Evolutionary conservation across 2,797 vertebrate species (phyloP).

Genomic region (Megaceryle alcyon): DNA sequence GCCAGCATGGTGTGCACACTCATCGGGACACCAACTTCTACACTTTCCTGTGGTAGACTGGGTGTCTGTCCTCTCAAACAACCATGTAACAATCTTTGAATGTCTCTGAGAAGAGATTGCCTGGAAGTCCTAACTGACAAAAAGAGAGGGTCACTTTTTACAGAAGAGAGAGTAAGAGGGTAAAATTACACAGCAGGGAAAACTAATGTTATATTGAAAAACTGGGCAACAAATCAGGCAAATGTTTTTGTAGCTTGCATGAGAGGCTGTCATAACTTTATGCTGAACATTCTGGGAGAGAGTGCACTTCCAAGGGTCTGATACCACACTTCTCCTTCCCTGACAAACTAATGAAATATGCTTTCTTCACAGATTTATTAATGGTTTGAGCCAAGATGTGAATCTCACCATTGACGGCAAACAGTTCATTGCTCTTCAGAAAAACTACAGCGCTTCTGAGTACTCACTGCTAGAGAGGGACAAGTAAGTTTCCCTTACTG

Average conservation of each 20-base stretch:
- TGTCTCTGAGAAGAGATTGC: not conserved
- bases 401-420: constrained; percentile 77
- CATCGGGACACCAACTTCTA: not conserved
- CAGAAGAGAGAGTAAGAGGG: not conserved
- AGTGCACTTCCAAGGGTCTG: not conserved
- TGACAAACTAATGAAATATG: constrained; percentile 2
- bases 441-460: constrained; percentile 74
- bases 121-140: not conserved
- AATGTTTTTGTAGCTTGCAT: not conserved
- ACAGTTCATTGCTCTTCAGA: constrained; percentile 48
- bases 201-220: not conserved
- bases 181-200: not conserved
- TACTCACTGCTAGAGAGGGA: constrained; percentile 73
- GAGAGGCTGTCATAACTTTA: not conserved
- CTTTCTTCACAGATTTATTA: constrained; percentile 87
- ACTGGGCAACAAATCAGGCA: not conserved
- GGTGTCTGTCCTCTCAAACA: not conserved
- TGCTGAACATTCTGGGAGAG: not conserved
- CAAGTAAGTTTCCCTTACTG: constrained; percentile 74
- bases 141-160: not conserved
- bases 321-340: not conserved
- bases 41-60: not conserved
- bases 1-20: not conserved
- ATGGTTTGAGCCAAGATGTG: constrained; percentile 76
- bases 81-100: not conserved